Evolutionary conservation across 2,113 vertebrate species (phyloP).

Genomic region (Lepidothrix coronata): DNA sequence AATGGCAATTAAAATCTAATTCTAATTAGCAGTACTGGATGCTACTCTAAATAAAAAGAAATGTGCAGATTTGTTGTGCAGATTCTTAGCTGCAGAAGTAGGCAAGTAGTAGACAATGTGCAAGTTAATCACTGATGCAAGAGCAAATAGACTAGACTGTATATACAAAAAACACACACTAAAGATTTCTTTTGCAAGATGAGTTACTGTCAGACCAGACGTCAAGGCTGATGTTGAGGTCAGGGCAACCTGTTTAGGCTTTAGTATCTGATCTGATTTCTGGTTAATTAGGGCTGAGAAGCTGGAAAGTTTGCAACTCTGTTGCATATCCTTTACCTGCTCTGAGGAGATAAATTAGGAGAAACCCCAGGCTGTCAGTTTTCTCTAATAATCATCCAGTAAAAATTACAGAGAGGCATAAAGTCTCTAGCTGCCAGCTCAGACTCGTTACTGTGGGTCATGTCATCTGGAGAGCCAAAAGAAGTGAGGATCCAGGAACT

Average conservation of each 20-base stretch:
- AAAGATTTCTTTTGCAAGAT: not conserved
- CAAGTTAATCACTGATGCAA: not conserved
- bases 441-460: not conserved
- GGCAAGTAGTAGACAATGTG: not conserved
- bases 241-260: not conserved
- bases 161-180: not conserved
- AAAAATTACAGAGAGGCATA: not conserved
- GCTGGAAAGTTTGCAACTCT: not conserved
- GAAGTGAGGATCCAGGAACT: not conserved
- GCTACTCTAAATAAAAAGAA: constrained; percentile 6
- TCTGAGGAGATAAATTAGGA: not conserved
- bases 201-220: not conserved
- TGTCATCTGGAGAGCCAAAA: not conserved
- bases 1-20: constrained; percentile 15
- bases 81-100: not conserved
- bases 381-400: not conserved
- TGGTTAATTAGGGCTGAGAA: constrained; percentile 13
- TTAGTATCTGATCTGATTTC: not conserved
- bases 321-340: not conserved
- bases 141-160: not conserved
- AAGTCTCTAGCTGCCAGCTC: not conserved
- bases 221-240: not conserved
- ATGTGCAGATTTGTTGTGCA: not conserved
- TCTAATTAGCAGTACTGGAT: not conserved
- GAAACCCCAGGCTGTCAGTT: not conserved